Percentiles rank a stretch among this genome's conserved stretches.
phyloP scores from a whole-genome alignment of 2,888 invertebrate genomes.

The Phlogophora meticulosa region DNA sequence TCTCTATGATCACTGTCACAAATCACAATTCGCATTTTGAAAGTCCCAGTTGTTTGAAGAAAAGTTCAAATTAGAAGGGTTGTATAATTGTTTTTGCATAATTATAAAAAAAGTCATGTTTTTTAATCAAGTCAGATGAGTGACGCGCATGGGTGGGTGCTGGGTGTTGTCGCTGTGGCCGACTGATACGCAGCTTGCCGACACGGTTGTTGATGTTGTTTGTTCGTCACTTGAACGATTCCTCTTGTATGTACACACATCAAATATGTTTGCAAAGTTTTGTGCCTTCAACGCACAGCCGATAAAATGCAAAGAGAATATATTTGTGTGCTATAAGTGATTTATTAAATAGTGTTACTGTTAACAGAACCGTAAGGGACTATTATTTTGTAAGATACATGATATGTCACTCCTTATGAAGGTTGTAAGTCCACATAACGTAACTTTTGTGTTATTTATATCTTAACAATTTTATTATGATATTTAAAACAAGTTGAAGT shows the following conservation, averaged over 20 bases:
- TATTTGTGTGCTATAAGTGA: conserved; percentile 60
- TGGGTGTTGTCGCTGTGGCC: conserved; percentile 73
- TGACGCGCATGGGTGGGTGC: conserved; percentile 83
- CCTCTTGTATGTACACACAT: conserved; percentile 44
- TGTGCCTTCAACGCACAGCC: conserved; percentile 50
- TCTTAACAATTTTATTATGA: conserved; percentile 85
- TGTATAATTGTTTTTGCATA: conserved; percentile 84
- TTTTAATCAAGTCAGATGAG: conserved; percentile 79
- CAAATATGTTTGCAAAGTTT: conserved; percentile 25
- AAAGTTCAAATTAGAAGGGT: conserved; percentile 84
- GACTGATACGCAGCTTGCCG: conserved; percentile 64
- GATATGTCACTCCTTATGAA: conserved; percentile 86
- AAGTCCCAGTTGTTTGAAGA: conserved; percentile 77
- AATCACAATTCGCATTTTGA: conserved; percentile 88
- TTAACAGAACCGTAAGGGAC: conserved; percentile 73
- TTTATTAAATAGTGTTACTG: conserved; percentile 65
- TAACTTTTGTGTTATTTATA: conserved; percentile 88
- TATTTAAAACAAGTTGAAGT: conserved; percentile 82
- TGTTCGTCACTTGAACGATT: conserved; percentile 44
- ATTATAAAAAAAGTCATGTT: conserved; percentile 76
- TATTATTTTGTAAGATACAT: conserved; percentile 76
- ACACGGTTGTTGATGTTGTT: conserved; percentile 48
- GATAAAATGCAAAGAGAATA: conserved; percentile 59
- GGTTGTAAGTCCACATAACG: conserved; percentile 89
- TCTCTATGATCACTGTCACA: conserved; percentile 88